phyloP scores from a whole-genome alignment of 1,140 invertebrate genomes.

The Drosophila asahinai region DNA sequence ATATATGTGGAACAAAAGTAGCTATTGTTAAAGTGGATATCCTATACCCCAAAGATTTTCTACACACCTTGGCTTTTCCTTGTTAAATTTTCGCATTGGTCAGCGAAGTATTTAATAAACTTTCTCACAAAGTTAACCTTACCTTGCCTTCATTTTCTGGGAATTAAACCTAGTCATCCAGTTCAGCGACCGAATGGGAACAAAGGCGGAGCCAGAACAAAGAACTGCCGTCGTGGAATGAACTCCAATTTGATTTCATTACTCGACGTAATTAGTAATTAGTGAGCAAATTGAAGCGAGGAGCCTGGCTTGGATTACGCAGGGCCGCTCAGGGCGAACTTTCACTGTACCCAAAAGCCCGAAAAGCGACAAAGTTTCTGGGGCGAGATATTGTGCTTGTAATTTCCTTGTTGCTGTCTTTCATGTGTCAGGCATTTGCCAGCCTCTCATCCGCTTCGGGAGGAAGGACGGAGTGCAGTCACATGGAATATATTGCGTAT shows the following conservation, averaged over 20 bases:
- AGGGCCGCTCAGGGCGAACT: conserved; percentile 7
- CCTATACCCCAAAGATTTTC: too few species aligned
- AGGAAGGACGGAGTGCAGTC: conserved; percentile 15
- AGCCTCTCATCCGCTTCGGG: neutral
- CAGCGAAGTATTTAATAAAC: conserved; percentile 9
- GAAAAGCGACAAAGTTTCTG: neutral
- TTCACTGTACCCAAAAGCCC: conserved; percentile 24
- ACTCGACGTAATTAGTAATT: conserved; percentile 44
- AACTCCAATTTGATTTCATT: conserved; percentile 45
- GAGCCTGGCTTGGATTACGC: conserved; percentile 2
- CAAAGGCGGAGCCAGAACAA: conserved; percentile 24
- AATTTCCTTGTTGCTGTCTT: conserved; percentile 60
- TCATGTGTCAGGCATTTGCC: conserved; percentile 69
- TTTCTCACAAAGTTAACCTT: neutral
- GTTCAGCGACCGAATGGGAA: conserved; percentile 13
- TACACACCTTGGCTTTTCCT: neutral
- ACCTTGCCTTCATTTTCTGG: neutral
- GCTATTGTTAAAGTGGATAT: neutral
- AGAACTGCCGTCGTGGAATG: conserved; percentile 24
- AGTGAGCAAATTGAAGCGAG: conserved; percentile 29
- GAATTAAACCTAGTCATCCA: neutral
- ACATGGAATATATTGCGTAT: conserved; percentile 69
- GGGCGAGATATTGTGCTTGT: conserved; percentile 58
- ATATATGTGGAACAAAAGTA: neutral
- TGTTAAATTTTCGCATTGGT: neutral